phyloP scores from a whole-genome alignment of 2,888 invertebrate genomes.

The Hymenopus coronatus region DNA sequence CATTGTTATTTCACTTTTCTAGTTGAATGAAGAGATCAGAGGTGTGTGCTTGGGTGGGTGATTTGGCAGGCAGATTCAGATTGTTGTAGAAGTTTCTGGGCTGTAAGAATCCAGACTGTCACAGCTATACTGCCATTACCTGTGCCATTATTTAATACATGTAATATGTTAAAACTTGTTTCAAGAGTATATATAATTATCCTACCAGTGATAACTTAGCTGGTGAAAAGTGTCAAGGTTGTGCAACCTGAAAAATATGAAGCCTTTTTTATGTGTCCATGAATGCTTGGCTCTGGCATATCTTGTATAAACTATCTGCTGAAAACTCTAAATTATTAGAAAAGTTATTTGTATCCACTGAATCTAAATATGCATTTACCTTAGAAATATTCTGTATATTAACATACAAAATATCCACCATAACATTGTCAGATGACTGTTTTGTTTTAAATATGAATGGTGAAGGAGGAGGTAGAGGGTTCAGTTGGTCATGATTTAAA shows the following conservation, averaged over 20 bases:
- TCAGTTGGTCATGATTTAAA: background rate
- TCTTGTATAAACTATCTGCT: background rate
- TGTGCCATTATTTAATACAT: conserved; percentile 34
- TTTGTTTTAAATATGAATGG: background rate
- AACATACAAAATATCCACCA: background rate
- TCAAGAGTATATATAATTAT: background rate
- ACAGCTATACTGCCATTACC: conserved; percentile 35
- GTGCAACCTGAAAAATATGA: conserved; percentile 6
- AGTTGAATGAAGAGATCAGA: background rate
- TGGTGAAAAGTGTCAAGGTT: background rate
- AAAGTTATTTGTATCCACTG: background rate
- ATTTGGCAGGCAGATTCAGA: background rate
- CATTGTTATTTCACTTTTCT: background rate
- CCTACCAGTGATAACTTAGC: background rate
- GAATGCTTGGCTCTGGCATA: conserved; percentile 6
- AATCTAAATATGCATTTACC: background rate
- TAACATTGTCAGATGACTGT: background rate
- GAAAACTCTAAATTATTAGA: conserved; percentile 12
- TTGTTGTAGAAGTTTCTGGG: background rate
- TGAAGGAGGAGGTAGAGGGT: background rate
- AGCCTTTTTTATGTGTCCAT: conserved; percentile 15
- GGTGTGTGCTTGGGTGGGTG: background rate
- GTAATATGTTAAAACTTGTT: conserved; percentile 19
- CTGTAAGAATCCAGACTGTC: conserved; percentile 20
- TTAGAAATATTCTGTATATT: background rate